Conservation (phyloP, 2,113 vertebrate species). For the Nycticebus coucang region DNA sequence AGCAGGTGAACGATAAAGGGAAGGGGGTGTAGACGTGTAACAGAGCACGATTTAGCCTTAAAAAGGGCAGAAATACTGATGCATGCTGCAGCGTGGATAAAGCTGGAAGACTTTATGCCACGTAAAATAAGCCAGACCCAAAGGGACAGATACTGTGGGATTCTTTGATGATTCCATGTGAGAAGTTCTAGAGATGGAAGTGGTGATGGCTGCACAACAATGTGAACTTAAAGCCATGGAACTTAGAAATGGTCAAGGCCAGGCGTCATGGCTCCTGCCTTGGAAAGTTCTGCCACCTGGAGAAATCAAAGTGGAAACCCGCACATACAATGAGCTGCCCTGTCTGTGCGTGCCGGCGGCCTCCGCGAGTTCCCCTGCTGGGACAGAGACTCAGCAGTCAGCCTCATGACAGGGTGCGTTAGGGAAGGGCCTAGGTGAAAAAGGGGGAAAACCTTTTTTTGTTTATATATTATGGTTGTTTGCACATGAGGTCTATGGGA, state of each 20-base stretch:
- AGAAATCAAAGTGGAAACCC: neutral
- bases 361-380: rapidly evolving
- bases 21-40: rapidly evolving
- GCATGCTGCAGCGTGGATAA: too few species aligned
- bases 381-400: too few species aligned
- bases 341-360: rapidly evolving
- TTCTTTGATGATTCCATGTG: too few species aligned
- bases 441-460: neutral
- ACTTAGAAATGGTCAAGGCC: neutral
- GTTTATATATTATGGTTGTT: neutral
- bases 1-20: too few species aligned
- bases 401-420: rapidly evolving
- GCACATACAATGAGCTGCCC: rapidly evolving
- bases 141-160: neutral
- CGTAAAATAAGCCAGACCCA: neutral
- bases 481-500: neutral
- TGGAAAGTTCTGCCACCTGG: too few species aligned
- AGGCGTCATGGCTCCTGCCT: too few species aligned
- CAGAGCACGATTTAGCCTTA: neutral
- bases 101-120: neutral
- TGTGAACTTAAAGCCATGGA: neutral
- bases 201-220: too few species aligned
- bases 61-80: neutral
- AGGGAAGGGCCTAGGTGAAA: neutral
- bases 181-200: neutral